Base-by-base conservation (phyloP, 1,140 invertebrate genomes). In the Heliothis subflexa region DNA sequence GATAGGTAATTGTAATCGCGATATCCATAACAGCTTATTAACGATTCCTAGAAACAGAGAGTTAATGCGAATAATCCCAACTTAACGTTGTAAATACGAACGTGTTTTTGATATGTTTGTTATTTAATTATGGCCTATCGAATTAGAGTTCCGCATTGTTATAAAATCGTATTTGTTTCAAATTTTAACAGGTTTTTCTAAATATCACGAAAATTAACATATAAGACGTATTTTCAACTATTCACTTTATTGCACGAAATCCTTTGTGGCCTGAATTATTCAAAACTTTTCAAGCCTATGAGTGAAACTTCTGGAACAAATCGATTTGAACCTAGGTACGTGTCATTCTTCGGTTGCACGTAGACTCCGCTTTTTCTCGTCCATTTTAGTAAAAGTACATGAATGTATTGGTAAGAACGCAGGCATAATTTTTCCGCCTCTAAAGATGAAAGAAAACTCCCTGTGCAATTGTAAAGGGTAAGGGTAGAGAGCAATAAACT, bases 11-110 rank as follows among this genome's bases (percentile, higher is more conserved):
- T 62, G 49, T 75, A 75, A 75, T 75, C 73, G 57, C 73, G 73
- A 75, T 75, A 75, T 75, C 45, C 59, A n/a, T 75, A 21, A 75
- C 73, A 75, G 73, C 73, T 75, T 75, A 75, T 52, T 75, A 18
- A 75, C 13, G 25, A 75, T 75, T 75, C 73, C 16, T 50, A 75
- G 73, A 75, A 75, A 75, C 57, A 45, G 57, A 50, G 73, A 64
- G 59, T 33, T 75, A 75, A 75, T 62, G 66, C 73, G 45, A 75
- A 75, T 75, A 64, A 75, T 75, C 73, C 59, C 21, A 54, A 55
- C 25, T 75, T 54, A 52, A 75, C 47, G 57, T 52, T 75, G 55
- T 75, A 75, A 64, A 61, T 62, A 61, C 55, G 57, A 16, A 54
- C 28, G 16, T 73, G 21, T 75, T 64, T 57, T 64, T 75, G 45